Conservation (phyloP, 2,113 vertebrate genomes). For the Ptilorrhoa leucosticta region DNA sequence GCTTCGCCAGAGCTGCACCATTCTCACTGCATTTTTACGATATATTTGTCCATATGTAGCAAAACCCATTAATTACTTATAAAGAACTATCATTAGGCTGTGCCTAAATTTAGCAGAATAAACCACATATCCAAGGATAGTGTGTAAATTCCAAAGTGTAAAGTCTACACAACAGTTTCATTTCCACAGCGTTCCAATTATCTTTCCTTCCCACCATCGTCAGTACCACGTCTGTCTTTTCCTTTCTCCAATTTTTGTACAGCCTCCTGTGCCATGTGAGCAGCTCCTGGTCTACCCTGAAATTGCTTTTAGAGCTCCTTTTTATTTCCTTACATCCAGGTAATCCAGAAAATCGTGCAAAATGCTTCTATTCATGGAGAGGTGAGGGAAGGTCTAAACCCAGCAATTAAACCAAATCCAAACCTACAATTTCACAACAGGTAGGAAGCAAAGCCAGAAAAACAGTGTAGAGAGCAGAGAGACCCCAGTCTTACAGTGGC, state of each 20-base stretch:
- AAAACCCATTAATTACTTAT: background rate
- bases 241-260: background rate
- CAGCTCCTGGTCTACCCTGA: background rate
- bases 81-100: background rate
- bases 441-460: background rate
- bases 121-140: background rate
- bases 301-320: background rate
- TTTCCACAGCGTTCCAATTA: background rate
- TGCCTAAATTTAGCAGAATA: background rate
- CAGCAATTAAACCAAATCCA: background rate
- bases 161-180: background rate
- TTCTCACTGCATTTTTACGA: background rate
- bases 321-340: background rate
- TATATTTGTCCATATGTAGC: background rate
- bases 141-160: background rate
- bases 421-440: conserved; percentile 2
- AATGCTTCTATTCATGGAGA: background rate
- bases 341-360: background rate
- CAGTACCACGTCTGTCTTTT: background rate
- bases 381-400: background rate
- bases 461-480: background rate
- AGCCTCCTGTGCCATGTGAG: background rate
- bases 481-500: background rate
- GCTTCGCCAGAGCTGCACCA: background rate
- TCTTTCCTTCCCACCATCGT: background rate